Base-by-base conservation (phyloP, 1,140 invertebrate species). In the Formica selysi region DNA sequence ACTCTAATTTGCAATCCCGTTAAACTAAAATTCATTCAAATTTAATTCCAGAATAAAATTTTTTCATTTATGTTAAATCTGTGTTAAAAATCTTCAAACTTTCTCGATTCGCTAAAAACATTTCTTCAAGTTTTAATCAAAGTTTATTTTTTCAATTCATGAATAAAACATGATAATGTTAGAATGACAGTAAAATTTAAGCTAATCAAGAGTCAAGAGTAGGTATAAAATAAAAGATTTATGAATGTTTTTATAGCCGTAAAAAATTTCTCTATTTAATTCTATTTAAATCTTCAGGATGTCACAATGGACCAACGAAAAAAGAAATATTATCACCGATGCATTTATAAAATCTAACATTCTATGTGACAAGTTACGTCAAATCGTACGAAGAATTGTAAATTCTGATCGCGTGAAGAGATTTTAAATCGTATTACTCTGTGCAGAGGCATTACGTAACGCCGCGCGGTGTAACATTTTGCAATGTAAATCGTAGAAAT, bases 401-500 rank as follows among this genome's bases (percentile, higher is more conserved):
- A 48, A 79, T 79, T 78, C 73, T 26, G 26, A 67, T 81, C 38
- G 51, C 76, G 41, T 19, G 51, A 65, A 19, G n/a, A 83, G 54
- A 83, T 81, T 26, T 19, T 19, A 57, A 29, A 59, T 81, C 67
- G 26, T 19, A 11, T 71, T 73, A 41, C 29, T 74, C 41, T 29
- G 26, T 19, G 79, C 26, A 16, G 16, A 19, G 22, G 8, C 68
- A 4, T 83, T 74, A 74, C 32, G n/a, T 74, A 61, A 83, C 29
- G 48, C 8, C 3, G 13, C 3, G 44, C 44, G 19, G 22, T 38
- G 54, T 36, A 7, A 10, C 4, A 29, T 65, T 67, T 41, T 51
- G 44, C 36, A 71, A 81, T 83, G 68, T 74, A 73, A 62, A 83
- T 73, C 38, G 7, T 22, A 41, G 68, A 83, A 68, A 83, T 81